Evolutionary conservation across 2,888 invertebrate genomes (phyloP), one percentile per base, ranked within the genome.

Genomic region (Plemyria rubiginata): DNA sequence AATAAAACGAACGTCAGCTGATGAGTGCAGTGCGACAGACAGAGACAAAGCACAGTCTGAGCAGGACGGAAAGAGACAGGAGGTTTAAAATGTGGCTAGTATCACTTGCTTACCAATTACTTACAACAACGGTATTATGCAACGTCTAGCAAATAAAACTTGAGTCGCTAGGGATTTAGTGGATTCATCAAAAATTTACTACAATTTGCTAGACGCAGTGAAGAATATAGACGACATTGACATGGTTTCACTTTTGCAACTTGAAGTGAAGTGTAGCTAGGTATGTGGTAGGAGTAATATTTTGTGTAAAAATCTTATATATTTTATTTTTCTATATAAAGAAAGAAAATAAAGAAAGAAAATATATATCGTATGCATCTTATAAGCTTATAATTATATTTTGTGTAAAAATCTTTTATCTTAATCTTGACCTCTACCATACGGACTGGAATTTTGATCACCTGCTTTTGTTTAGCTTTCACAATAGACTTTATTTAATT

Each of bases 221-320:
- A 40, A 38, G 54, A 54, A 48, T 51, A 55, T 55, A 32, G 41
- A 60, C 43, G 60, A 53, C 64, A 64, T 60, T 64, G 63, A 63
- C 63, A 63, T 54, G 46, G 41, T 59, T 63, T 59, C 59, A 59
- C 54, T 63, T 58, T 63, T 60, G 63, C 59, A 60, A 63, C 55
- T 46, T 41, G 22, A 63, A 41, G 48, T 51, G 43, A 58, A 62
- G 32, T 43, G 15, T n/a, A n/a, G n/a, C n/a, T n/a, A n/a, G n/a
- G n/a, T 60, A 36, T 55, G 51, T 55, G 11, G 3, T 38, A 13
- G 4, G 0, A 38, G 9, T 2, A 11, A 11, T 38, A 38, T 54
- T 43, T 53, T 49, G 8, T 16, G 13, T 8, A 13, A 1, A 45
- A 43, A 43, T 5, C 7, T 0, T 43, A 43, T 2, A 5, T 41